Conservation (phyloP, 2,113 vertebrate species). For the Spermophilus dauricus region DNA sequence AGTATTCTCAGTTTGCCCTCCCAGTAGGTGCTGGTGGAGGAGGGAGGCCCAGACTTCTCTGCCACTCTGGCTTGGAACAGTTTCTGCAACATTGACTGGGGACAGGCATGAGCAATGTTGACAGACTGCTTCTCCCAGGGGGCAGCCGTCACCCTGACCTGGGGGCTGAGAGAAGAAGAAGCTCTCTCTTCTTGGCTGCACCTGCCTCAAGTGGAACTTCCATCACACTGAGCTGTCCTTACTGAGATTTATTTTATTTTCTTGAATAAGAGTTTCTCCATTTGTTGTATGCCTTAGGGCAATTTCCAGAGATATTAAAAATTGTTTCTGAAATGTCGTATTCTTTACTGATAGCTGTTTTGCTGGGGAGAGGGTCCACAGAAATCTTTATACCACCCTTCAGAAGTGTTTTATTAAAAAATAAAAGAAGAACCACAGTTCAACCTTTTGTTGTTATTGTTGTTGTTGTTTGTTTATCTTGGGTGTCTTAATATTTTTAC, state of each 20-base stretch:
- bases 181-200: not conserved
- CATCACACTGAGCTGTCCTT: not conserved
- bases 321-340: not conserved
- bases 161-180: not conserved
- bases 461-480: not conserved
- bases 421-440: slow-evolving; percentile 14
- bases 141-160: not conserved
- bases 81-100: not conserved
- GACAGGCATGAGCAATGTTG: not conserved
- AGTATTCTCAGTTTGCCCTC: not conserved
- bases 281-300: not conserved
- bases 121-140: not conserved
- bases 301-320: slow-evolving; percentile 47
- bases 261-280: slow-evolving; percentile 48
- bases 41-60: not conserved
- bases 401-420: not conserved
- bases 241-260: slow-evolving; percentile 19
- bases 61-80: not conserved
- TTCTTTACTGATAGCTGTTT: not conserved
- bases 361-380: not conserved
- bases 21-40: not conserved
- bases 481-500: not conserved
- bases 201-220: not conserved
- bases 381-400: not conserved
- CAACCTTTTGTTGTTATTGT: not conserved